Conservation (phyloP, 2,113 vertebrate species). For the Pardalotus punctatus region DNA sequence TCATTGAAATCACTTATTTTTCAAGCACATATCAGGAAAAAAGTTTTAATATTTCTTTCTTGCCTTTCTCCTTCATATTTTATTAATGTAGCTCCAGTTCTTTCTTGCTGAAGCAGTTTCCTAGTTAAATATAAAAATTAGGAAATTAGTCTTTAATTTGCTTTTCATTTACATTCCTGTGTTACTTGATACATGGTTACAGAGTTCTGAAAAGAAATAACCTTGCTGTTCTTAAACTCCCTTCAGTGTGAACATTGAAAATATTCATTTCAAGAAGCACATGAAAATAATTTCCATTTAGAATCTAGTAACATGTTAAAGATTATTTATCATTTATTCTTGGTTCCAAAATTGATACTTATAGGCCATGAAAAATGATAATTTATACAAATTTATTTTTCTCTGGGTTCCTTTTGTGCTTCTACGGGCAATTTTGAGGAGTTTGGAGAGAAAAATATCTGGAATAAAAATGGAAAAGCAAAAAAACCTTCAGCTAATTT, state of each 20-base stretch:
- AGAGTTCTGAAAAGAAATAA: not conserved
- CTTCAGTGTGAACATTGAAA: not conserved
- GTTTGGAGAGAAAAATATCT: not conserved
- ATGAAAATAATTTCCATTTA: not conserved
- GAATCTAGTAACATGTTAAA: not conserved
- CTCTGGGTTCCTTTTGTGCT: not conserved
- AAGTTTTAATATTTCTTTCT: not conserved
- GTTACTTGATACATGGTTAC: not conserved
- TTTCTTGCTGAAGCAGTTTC: not conserved
- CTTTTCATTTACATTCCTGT: not conserved
- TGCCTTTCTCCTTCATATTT: not conserved
- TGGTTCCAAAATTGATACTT: not conserved
- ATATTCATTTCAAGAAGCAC: not conserved
- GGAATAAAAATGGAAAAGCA: not conserved
- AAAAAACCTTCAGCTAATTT: not conserved
- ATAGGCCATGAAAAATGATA: not conserved
- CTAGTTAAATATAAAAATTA: not conserved
- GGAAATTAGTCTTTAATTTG: not conserved
- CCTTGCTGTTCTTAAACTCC: not conserved
- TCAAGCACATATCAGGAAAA: not conserved
- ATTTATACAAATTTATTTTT: not conserved
- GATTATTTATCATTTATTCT: not conserved
- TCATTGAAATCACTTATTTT: not conserved
- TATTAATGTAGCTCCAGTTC: not conserved
- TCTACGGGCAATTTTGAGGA: not conserved